Evolutionary conservation across 2,113 vertebrate species (phyloP).

Genomic region (Pluvianellus socialis): DNA sequence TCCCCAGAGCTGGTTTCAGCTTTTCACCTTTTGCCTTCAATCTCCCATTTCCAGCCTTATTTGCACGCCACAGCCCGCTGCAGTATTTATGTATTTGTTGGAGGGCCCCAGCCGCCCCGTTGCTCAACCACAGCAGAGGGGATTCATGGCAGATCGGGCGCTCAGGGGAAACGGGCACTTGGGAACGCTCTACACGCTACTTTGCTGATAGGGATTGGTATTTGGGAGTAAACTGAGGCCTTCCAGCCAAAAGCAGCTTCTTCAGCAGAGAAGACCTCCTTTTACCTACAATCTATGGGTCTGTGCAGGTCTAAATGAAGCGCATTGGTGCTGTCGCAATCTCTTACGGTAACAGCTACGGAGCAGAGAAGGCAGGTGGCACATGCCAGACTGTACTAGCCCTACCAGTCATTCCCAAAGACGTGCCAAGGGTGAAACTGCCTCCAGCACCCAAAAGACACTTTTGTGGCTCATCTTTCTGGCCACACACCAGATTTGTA

Average conservation of each 20-base stretch:
- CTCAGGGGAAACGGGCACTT: neutral
- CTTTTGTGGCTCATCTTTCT: neutral
- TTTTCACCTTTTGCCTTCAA: neutral
- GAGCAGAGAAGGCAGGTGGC: neutral
- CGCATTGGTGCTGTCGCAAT: neutral
- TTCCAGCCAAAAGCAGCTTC: neutral
- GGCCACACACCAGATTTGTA: neutral
- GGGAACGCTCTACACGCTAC: neutral
- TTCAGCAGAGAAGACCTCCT: neutral
- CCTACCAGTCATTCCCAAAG: neutral
- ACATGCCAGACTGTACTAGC: neutral
- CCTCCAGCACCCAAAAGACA: neutral
- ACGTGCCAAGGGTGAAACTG: neutral
- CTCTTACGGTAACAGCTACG: neutral
- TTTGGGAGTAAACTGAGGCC: neutral
- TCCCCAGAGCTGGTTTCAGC: neutral
- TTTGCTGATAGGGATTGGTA: neutral
- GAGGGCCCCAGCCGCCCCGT: neutral
- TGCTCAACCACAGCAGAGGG: too few species aligned
- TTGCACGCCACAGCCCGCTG: neutral
- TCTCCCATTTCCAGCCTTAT: neutral
- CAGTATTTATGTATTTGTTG: neutral
- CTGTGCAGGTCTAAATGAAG: neutral
- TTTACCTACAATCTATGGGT: neutral
- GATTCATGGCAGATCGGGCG: fast-evolving